Percentiles rank a stretch among this genome's conserved stretches.
Evolutionary conservation across 92 coral and sea anemone genomes (phyloP).

Genomic region (Isaurus tuberculatus): DNA sequence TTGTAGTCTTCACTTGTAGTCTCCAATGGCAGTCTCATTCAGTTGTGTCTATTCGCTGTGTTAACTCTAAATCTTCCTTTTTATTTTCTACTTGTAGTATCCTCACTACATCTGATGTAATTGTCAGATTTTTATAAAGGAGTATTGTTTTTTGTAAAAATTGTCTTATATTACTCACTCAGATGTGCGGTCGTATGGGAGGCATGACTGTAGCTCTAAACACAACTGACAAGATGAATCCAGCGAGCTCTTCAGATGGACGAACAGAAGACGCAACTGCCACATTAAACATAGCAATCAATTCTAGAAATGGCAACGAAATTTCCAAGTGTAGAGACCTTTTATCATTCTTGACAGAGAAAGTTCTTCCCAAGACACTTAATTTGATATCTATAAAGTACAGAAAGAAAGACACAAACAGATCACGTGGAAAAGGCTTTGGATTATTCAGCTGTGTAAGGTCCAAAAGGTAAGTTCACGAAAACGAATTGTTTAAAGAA

Average conservation of each 20-base stretch:
- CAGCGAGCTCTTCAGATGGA: conserved; percentile 3
- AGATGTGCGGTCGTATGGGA: conserved; percentile 17
- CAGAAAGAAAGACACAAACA: conserved; percentile 58
- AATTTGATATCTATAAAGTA: conserved; percentile 65
- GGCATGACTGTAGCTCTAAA: conserved; percentile 14
- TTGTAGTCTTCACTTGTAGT: too few species aligned
- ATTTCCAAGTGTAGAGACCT: conserved; percentile 76
- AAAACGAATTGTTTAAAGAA: too few species aligned
- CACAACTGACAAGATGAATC: conserved; percentile 28
- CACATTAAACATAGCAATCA: conserved; percentile 61
- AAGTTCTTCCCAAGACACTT: conserved; percentile 81
- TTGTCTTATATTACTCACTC: too few species aligned
- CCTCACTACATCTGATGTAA: too few species aligned
- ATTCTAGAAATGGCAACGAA: conserved; percentile 57
- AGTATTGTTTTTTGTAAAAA: too few species aligned
- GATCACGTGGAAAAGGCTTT: conserved; percentile 52
- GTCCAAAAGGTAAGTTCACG: conserved; percentile 64
- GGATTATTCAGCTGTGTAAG: conserved; percentile 73
- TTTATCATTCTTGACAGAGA: conserved; percentile 73
- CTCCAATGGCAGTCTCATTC: too few species aligned
- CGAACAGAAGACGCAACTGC: conserved; percentile 64
- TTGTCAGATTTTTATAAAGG: too few species aligned
- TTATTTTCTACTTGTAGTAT: too few species aligned
- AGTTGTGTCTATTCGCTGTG: too few species aligned
- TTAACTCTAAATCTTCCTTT: too few species aligned